Evolutionary conservation across 2,888 invertebrate genomes (phyloP).

Genomic region (Lampropteryx suffumata): DNA sequence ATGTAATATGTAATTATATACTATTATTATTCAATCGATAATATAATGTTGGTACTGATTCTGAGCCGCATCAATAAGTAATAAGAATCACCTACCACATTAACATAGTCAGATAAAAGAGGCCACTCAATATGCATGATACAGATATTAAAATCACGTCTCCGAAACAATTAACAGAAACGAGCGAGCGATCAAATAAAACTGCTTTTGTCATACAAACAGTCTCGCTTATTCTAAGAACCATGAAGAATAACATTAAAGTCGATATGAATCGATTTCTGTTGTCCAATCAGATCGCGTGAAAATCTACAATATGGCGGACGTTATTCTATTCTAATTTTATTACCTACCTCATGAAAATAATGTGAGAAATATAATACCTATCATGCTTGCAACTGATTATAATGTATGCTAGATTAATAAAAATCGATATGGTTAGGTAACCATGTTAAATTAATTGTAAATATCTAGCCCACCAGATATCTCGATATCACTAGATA

Average conservation of each 20-base stretch:
- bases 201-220: slow-evolving; percentile 76
- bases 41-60: background rate
- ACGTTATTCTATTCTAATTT: slow-evolving; percentile 36
- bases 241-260: slow-evolving; percentile 54
- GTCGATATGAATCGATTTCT: slow-evolving; percentile 55
- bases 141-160: slow-evolving; percentile 77
- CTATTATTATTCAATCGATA: too few relatives aligned
- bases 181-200: slow-evolving; percentile 78
- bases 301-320: slow-evolving; percentile 57
- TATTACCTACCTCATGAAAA: slow-evolving; percentile 9
- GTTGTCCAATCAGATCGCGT: slow-evolving; percentile 55
- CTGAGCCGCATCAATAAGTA: slow-evolving; percentile 26
- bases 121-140: slow-evolving; percentile 73
- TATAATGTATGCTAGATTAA: too few relatives aligned
- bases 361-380: too few relatives aligned
- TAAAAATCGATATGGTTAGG: too few relatives aligned
- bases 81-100: slow-evolving; percentile 53
- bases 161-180: slow-evolving; percentile 76
- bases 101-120: slow-evolving; percentile 73
- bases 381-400: too few relatives aligned
- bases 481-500: too few relatives aligned
- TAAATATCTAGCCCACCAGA: too few relatives aligned
- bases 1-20: too few relatives aligned
- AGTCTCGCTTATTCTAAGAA: slow-evolving; percentile 64
- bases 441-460: too few relatives aligned